Conservation (phyloP, 1,140 invertebrate species). For the Sminthurinus signatus region DNA sequence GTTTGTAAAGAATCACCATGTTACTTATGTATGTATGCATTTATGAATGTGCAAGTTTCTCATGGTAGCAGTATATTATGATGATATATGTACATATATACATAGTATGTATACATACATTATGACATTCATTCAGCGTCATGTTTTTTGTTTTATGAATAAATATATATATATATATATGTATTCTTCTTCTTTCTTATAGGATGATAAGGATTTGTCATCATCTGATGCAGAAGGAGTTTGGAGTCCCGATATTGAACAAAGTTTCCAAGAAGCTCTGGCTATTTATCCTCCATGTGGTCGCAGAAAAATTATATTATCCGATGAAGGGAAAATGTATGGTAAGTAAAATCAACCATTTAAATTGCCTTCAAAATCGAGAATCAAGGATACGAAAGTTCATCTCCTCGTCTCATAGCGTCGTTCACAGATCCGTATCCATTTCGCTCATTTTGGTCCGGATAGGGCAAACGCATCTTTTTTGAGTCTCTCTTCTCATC, state of each 20-base stretch:
- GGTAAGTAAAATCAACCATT: constrained; percentile 64
- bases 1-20: too few species aligned
- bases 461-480: constrained; percentile 24
- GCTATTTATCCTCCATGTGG: constrained; percentile 99
- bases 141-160: too few species aligned
- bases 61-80: too few species aligned
- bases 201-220: constrained; percentile 83
- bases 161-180: too few species aligned
- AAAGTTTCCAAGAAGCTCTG: constrained; percentile 98
- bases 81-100: too few species aligned
- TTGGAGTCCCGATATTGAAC: constrained; percentile 99
- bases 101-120: too few species aligned
- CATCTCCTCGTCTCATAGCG: constrained; percentile 19
- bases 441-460: constrained; percentile 33
- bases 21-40: too few species aligned
- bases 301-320: constrained; percentile 96
- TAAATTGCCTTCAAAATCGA: too few species aligned
- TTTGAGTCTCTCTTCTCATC: constrained; percentile 18
- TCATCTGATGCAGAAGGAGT: constrained; percentile 97
- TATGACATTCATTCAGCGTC: too few species aligned
- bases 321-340: constrained; percentile 99
- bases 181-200: constrained; percentile 43
- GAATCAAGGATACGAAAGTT: constrained; percentile 20
- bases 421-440: constrained; percentile 33
- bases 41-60: too few species aligned